A percentile compares a stretch with the other conserved stretches of the same genome.
Evolutionary conservation across 2,113 vertebrate genomes (phyloP).

Genomic region (Cichladusa arquata): DNA sequence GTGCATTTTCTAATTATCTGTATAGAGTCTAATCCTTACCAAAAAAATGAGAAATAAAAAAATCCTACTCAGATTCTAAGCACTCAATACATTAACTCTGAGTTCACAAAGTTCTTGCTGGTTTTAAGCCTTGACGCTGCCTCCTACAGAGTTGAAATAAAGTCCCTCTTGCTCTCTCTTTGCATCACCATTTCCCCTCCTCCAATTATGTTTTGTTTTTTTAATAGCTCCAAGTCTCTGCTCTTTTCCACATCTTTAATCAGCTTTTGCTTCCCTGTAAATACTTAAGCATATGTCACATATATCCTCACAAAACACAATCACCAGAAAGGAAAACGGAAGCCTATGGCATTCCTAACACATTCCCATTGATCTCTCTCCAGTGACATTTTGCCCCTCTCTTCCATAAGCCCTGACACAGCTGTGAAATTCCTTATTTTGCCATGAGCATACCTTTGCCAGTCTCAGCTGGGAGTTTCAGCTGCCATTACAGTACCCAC

Average conservation of each 20-base stretch:
- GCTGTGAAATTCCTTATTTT: neutral
- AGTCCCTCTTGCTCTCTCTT: neutral
- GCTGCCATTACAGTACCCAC: no score
- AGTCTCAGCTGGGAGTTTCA: neutral
- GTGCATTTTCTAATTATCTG: neutral
- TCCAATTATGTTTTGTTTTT: neutral
- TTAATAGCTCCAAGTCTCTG: neutral
- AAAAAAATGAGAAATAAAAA: neutral
- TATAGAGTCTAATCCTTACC: neutral
- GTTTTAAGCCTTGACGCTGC: neutral
- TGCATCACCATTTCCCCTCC: neutral
- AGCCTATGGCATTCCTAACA: neutral
- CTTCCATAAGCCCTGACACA: neutral
- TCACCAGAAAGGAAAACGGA: neutral
- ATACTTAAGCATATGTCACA: fast-evolving
- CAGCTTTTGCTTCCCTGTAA: neutral
- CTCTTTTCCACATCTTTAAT: neutral
- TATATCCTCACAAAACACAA: neutral
- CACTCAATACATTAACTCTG: neutral
- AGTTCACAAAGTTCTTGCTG: neutral
- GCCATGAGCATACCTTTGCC: fast-evolving
- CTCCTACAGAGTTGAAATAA: neutral
- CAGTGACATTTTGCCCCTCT: neutral
- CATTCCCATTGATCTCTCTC: neutral
- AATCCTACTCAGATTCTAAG: neutral